Conservation (phyloP, 2,797 vertebrate species). For the Octomys mimax region DNA sequence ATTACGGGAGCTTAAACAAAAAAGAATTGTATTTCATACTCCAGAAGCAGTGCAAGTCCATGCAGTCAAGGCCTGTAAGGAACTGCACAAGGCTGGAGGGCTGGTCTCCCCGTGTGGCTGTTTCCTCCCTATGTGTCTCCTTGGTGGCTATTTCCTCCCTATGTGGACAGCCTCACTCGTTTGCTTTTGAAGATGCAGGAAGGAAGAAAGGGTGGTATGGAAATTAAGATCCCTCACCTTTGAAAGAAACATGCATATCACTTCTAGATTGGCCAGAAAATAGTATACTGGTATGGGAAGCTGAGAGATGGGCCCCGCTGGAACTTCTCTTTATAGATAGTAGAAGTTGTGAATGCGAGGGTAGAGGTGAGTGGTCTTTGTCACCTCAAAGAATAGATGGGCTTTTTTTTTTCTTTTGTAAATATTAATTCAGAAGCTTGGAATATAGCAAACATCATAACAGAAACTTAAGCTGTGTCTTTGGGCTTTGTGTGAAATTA, state of each 20-base stretch:
- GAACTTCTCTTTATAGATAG: background rate
- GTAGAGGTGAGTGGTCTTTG: background rate
- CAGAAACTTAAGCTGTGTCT: background rate
- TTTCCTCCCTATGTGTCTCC: background rate
- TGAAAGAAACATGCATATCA: background rate
- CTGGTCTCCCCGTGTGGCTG: rapidly evolving
- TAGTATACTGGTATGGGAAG: background rate
- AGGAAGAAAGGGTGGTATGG: background rate
- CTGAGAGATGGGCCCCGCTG: background rate
- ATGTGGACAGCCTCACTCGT: background rate
- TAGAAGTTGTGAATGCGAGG: background rate
- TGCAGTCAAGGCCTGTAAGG: background rate
- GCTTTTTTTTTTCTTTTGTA: background rate
- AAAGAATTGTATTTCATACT: background rate
- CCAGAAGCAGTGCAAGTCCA: background rate
- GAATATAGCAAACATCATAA: background rate
- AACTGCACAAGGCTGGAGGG: background rate
- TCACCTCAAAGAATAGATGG: background rate
- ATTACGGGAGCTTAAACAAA: background rate
- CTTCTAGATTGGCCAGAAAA: background rate
- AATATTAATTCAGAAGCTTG: background rate
- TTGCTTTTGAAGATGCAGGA: background rate
- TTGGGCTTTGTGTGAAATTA: background rate
- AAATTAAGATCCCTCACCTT: background rate
- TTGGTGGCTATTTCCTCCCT: background rate